A percentile compares a stretch with the other conserved stretches of the same genome.
Conservation (phyloP, 1,140 invertebrate genomes). For the Stegodyphus mimosarum region DNA sequence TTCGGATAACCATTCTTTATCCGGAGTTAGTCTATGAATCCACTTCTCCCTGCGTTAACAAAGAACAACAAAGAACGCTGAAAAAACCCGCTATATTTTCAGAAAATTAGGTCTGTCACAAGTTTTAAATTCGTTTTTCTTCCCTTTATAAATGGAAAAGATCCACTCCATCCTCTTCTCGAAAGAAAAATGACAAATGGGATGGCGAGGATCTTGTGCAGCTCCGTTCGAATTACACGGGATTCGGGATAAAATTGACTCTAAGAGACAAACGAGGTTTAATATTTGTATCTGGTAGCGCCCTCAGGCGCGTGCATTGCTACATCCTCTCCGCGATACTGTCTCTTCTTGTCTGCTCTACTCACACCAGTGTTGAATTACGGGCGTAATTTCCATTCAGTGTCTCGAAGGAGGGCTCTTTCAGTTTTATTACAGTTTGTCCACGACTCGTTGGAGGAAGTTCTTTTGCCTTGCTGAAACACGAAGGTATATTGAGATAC, state of each 20-base stretch:
- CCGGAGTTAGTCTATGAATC: not conserved
- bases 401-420: not conserved
- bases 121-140: conserved; percentile 44
- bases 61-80: not conserved
- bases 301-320: not conserved
- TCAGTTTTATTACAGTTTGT: conserved; percentile 28
- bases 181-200: conserved; percentile 29
- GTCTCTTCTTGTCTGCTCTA: not conserved
- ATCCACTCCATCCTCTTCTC: conserved; percentile 3
- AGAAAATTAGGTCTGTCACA: conserved; percentile 45
- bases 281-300: conserved; percentile 50
- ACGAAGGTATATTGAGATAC: too few species aligned
- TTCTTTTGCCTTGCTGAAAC: too few species aligned
- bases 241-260: conserved; percentile 41
- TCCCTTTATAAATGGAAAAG: conserved; percentile 33
- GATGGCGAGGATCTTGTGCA: conserved; percentile 23
- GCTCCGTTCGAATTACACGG: conserved; percentile 32
- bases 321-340: not conserved
- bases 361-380: conserved; percentile 30
- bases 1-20: too few species aligned
- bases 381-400: conserved; percentile 29
- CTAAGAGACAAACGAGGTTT: conserved; percentile 49
- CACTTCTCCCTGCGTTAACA: not conserved
- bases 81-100: conserved; percentile 24
- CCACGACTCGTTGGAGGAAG: not conserved